Evolutionary conservation across 2,113 vertebrate species (phyloP).

Genomic region (Phylloscopus trochiloides): DNA sequence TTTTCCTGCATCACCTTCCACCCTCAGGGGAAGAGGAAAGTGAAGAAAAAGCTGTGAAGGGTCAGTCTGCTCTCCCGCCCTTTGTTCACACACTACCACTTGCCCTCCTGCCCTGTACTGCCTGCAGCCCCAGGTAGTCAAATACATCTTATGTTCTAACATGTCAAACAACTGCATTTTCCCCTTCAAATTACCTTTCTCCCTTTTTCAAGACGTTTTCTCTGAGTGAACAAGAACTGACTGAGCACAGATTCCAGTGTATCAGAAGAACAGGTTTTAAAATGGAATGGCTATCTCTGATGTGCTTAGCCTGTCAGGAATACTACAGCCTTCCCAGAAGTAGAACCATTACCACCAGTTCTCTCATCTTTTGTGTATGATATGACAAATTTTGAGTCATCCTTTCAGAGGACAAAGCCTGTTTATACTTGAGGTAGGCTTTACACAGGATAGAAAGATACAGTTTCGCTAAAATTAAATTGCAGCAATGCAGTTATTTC

Average conservation of each 20-base stretch:
- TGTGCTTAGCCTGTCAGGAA: background rate
- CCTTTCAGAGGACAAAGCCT: background rate
- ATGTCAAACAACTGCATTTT: background rate
- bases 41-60: background rate
- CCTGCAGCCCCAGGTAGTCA: background rate
- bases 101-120: background rate
- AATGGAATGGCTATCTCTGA: background rate
- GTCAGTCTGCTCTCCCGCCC: background rate
- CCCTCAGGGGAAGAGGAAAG: background rate
- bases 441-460: background rate
- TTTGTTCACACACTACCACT: background rate
- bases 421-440: background rate
- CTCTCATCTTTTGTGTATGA: fast-evolving
- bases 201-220: background rate
- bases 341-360: background rate
- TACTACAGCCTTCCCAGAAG: background rate
- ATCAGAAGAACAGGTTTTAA: background rate
- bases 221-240: background rate
- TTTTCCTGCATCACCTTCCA: background rate
- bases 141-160: background rate
- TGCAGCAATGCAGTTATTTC: background rate
- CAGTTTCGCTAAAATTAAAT: background rate
- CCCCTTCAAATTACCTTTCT: background rate
- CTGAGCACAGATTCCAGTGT: background rate
- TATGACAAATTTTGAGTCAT: background rate